Evolutionary conservation across 2,113 vertebrate species (phyloP), one percentile per base, ranked within the genome.

Genomic region (Toxotes chatareus): DNA sequence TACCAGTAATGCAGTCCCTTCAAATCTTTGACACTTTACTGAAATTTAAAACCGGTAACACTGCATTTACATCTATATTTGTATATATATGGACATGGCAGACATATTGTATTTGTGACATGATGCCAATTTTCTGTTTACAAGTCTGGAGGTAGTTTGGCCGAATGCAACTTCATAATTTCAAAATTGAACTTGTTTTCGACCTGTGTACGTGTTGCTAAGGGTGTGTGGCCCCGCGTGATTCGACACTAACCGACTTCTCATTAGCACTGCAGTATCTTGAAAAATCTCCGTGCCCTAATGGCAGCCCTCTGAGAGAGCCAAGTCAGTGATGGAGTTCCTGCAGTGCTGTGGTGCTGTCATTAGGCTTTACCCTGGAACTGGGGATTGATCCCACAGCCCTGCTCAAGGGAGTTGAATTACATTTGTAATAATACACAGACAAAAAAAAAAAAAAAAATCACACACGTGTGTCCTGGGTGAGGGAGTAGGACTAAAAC

Each of bases 401-500:
- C 76, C 78, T 76, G 65, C 71, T 60, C 76, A 73, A 61, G 11
- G n/a, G 38, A 63, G 1, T 71, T 60, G 21, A 79, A 74, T 79
- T 78, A 70, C 49, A 1, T 83, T 65, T 86, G 55, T 53, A 85
- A 82, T 80, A 63, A 72, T 21, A 86, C 38, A 60, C 64, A 72
- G 9, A 63, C n/a, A 68, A 14, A 73, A 38, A 16, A 27, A 38
- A 68, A 14, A 73, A 38, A 16, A 27, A 38, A 61, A 67, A 73
- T 31, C 27, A 23, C 62, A 71, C 63, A 70, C 31, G 14, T 72
- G 62, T 73, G 62, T 6, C 32, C 61, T 62, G 27, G 10, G 63
- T 71, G 55, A 78, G 62, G 51, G 77, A 77, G 53, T 44, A 10
- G 40, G 23, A 61, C 53, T 67, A 64, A 86, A 88, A 89, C 86